Conservation (phyloP, 1,140 invertebrate species). For the Tyrophagus putrescentiae region DNA sequence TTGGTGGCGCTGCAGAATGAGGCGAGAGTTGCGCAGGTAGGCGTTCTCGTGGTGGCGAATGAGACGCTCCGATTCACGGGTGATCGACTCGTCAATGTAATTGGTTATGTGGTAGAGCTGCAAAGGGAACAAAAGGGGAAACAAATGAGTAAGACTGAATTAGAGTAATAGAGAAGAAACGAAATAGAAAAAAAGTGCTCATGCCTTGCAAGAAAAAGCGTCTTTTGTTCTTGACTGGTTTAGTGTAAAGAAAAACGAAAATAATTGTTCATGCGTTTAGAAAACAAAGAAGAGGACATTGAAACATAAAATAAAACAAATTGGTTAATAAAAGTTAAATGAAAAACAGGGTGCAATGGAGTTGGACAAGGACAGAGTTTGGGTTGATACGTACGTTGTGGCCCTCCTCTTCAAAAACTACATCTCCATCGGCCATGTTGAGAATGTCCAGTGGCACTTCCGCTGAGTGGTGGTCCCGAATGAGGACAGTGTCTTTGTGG, state of each 20-base stretch:
- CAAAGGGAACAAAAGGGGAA: neutral
- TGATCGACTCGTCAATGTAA: conserved; percentile 7
- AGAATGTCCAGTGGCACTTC: neutral
- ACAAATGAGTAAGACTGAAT: neutral
- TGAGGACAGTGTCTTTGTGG: neutral
- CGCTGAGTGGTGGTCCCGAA: neutral
- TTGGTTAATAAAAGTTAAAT: neutral
- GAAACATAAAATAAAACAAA: neutral
- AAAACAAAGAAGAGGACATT: neutral
- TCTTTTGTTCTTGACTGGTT: too few species aligned
- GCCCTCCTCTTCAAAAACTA: conserved; percentile 9
- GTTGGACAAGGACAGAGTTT: neutral
- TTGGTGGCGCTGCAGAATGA: conserved; percentile 20
- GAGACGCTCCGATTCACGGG: neutral
- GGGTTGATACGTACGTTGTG: neutral
- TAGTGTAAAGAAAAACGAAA: conserved; percentile 4
- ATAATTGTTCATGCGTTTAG: neutral
- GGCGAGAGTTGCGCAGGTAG: conserved; percentile 5
- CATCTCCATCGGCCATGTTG: conserved; percentile 5
- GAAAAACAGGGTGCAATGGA: neutral
- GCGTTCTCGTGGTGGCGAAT: neutral
- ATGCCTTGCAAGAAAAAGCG: too few species aligned
- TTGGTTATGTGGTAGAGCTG: neutral
- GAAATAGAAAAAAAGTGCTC: neutral
- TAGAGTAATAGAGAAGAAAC: neutral